A percentile compares a stretch with the other conserved stretches of the same genome.
Evolutionary conservation across 2,888 invertebrate species (phyloP).

Genomic region (Iphiclides podalirius): DNA sequence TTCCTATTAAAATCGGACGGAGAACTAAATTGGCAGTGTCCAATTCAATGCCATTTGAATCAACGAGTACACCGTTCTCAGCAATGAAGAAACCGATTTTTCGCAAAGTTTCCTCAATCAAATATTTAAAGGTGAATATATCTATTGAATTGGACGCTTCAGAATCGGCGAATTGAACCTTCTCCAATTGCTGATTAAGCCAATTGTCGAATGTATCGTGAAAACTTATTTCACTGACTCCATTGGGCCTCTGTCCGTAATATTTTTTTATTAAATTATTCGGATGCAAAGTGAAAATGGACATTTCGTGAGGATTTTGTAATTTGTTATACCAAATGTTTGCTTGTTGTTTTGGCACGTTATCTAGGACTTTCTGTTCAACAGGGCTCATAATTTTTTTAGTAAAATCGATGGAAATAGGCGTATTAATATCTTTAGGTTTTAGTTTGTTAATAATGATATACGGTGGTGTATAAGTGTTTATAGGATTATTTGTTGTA

Average conservation of each 20-base stretch:
- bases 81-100: constrained; percentile 42
- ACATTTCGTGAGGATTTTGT: not conserved
- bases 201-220: constrained; percentile 41
- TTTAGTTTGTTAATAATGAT: not conserved
- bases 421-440: not conserved
- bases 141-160: constrained; percentile 32
- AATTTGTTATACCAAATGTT: not conserved
- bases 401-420: not conserved
- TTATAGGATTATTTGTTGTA: too few species aligned
- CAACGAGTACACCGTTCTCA: constrained; percentile 36
- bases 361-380: not conserved
- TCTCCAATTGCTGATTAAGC: constrained; percentile 41
- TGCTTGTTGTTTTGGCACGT: not conserved
- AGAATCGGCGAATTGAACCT: constrained; percentile 29
- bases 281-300: constrained; percentile 5
- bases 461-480: not conserved
- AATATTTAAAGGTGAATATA: constrained; percentile 32
- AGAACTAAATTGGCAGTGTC: constrained; percentile 43
- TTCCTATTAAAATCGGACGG: constrained; percentile 49
- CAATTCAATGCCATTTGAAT: constrained; percentile 38
- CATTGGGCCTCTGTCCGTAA: not conserved
- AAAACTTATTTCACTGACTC: not conserved
- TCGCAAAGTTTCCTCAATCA: constrained; percentile 40
- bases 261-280: constrained; percentile 8
- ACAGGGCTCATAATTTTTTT: too few species aligned